Evolutionary conservation across 1,140 invertebrate genomes (phyloP).

Genomic region (Phenacoccus solenopsis): DNA sequence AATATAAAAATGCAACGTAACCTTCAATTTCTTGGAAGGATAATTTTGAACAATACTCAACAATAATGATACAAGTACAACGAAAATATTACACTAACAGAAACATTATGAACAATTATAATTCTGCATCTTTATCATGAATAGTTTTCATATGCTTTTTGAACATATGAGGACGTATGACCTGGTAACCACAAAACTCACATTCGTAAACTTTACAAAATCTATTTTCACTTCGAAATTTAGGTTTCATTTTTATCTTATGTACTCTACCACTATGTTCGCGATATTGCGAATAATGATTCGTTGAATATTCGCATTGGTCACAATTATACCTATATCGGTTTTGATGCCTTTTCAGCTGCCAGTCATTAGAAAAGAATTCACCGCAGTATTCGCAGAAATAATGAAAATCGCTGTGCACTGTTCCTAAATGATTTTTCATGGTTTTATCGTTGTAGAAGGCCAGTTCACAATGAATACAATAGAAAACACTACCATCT

Average conservation of each 20-base stretch:
- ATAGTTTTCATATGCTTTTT: background rate
- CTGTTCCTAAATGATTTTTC: background rate
- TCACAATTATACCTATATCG: background rate
- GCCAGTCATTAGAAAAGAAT: background rate
- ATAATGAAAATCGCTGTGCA: background rate
- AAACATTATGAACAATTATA: background rate
- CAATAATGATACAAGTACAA: too few species aligned
- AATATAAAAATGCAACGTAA: too few species aligned
- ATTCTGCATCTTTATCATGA: background rate
- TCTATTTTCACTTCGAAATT: background rate
- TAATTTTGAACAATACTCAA: too few species aligned
- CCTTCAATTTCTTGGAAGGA: too few species aligned
- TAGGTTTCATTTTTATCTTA: background rate
- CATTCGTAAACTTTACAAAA: background rate
- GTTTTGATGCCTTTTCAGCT: background rate
- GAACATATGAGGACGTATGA: background rate
- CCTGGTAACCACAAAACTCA: background rate
- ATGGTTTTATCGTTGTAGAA: background rate
- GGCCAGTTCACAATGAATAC: background rate
- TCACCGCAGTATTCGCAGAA: background rate
- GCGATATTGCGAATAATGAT: background rate
- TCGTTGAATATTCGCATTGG: background rate
- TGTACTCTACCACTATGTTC: background rate
- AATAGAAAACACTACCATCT: background rate
- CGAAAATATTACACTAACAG: too few species aligned